Percentiles rank a stretch among this genome's conserved stretches.
Evolutionary conservation across 2,113 vertebrate genomes (phyloP).

Genomic region (Sardina pilchardus): DNA sequence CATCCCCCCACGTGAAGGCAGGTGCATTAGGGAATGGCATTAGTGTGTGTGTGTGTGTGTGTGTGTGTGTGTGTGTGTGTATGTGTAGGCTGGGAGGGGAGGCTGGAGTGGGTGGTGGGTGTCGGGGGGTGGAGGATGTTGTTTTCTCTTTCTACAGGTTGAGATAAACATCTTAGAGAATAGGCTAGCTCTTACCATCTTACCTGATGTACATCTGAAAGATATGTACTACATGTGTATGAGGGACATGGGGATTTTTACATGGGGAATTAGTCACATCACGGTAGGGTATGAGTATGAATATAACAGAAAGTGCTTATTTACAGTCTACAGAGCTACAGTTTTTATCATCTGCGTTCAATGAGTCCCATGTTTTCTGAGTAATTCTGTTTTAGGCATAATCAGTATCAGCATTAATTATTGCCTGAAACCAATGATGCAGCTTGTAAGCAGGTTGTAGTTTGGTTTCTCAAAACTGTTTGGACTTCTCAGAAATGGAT

Average conservation of each 20-base stretch:
- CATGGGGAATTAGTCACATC: no score
- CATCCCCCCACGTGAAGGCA: no score
- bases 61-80: no score
- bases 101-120: not conserved
- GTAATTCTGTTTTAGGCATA: not conserved
- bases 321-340: not conserved
- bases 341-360: not conserved
- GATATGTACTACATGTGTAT: no score
- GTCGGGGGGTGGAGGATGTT: not conserved
- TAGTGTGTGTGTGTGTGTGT: not conserved
- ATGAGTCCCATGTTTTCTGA: not conserved
- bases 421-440: not conserved
- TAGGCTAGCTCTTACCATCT: no score
- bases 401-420: not conserved
- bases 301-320: no score
- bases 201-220: no score
- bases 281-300: no score
- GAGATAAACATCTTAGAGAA: no score
- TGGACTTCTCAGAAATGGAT: not conserved
- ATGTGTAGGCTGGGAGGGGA: not conserved
- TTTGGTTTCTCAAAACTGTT: not conserved
- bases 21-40: no score
- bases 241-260: no score
- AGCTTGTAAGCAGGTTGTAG: not conserved
- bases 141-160: no score